Evolutionary conservation across 1,140 invertebrate genomes (phyloP).

Genomic region (Drosophila athabasca): DNA sequence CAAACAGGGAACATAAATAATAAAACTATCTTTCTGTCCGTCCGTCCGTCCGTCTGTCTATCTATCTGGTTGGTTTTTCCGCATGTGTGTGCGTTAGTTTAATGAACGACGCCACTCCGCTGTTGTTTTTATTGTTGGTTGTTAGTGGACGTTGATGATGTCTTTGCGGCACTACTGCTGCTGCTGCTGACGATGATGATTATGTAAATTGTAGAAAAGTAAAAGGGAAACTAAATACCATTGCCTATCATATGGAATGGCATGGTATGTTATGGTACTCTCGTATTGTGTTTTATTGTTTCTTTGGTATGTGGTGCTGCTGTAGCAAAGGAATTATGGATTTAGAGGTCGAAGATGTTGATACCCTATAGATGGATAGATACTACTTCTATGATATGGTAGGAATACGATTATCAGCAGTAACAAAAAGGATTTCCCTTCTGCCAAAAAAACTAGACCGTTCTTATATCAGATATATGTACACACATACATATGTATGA

Average conservation of each 20-base stretch:
- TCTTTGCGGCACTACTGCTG: constrained; percentile 46
- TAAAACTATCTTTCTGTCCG: constrained; percentile 34
- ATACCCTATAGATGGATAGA: too few species aligned
- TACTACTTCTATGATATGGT: too few species aligned
- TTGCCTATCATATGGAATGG: constrained; percentile 15
- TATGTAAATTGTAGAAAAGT: constrained; percentile 78
- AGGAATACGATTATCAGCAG: too few species aligned
- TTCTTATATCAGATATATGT: too few species aligned
- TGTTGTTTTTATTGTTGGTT: constrained; percentile 32
- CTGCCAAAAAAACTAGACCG: too few species aligned
- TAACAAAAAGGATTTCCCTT: too few species aligned
- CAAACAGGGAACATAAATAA: constrained; percentile 51
- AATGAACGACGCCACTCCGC: constrained; percentile 63
- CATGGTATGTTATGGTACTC: constrained; percentile 14
- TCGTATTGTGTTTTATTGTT: too few species aligned
- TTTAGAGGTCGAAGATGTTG: too few species aligned
- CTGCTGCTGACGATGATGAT: constrained; percentile 54
- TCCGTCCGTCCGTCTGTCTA: not conserved
- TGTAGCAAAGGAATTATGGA: not conserved
- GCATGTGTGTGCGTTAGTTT: constrained; percentile 47
- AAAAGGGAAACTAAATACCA: constrained; percentile 79
- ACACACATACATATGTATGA: too few species aligned
- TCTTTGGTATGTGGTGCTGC: constrained; percentile 1
- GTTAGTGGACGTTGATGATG: constrained; percentile 32
- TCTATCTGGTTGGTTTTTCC: not conserved